Evolutionary conservation across 2,113 vertebrate genomes (phyloP), one percentile per base, ranked within the genome.

Genomic region (Myrmophylax atrothorax): DNA sequence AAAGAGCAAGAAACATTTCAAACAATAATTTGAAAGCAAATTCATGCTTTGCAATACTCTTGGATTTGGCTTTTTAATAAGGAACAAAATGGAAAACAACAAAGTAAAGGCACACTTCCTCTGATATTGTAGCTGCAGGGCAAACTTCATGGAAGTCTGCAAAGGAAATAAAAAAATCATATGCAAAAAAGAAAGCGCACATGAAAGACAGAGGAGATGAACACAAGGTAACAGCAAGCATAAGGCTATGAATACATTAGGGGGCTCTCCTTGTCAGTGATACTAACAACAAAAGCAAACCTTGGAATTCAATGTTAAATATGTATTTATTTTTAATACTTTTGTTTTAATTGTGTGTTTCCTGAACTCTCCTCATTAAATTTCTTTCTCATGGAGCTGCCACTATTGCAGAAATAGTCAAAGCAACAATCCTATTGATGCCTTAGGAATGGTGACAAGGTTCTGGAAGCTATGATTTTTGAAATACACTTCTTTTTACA

Each of bases 51-150:
- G 69, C 93, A 94, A 87, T 92, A 77, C 68, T 75, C 79, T 79
- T 49, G 74, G 91, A 95, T 94, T 91, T 94, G 69, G 76, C 73
- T 94, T 94, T 94, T 96, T 96, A 96, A 96, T 95, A 96, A 95
- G 84, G 72, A 96, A 78, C 4, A 42, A 96, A 97, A 96, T 93
- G 90, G 95, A 95, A 97, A 96, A 90, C 93, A 97, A 97, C 92
- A 95, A 94, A 97, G 92, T 70, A 74, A 93, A 96, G 55, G 66
- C 70, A 83, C 47, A 84, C 90, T 84, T 73, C 73, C 63, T 97
- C 90, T 97, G 90, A 97, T 97, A 97, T 90, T 93, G 84, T 84
- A 93, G 96, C 96, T 94, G 70, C 95, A 94, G 96, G 97, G 97
- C 87, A 97, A 88, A 93, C 68, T 91, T 92, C 44, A 87, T 77